A percentile compares a stretch with the other conserved stretches of the same genome.
These are phyloP conservation scores for Bryconaethiops microstoma DNA, from an alignment of 2,797 vertebrate species.

Conservation along the genomic window DNA sequence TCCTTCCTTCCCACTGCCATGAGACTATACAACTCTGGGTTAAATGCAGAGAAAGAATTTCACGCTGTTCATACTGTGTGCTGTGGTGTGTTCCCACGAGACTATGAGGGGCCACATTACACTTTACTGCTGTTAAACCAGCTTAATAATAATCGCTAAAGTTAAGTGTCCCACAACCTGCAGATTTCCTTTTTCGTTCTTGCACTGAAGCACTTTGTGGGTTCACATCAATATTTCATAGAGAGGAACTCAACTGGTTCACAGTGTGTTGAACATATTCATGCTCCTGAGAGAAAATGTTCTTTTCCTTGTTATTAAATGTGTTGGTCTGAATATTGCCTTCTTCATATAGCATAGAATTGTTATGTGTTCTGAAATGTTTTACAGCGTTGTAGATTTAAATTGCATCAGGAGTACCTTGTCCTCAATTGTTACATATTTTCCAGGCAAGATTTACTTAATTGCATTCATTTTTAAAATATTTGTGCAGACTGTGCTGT, in stretches of 20 bases:
- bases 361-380: neutral
- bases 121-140: too few species aligned
- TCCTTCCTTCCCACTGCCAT: too few species aligned
- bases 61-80: too few species aligned
- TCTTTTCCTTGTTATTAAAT: neutral
- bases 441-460: neutral
- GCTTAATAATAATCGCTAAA: too few species aligned
- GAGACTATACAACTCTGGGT: too few species aligned
- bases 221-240: slow-evolving; percentile 21
- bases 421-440: neutral
- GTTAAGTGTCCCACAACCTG: too few species aligned
- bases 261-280: slow-evolving; percentile 21
- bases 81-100: too few species aligned
- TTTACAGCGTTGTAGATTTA: neutral
- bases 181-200: neutral
- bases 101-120: too few species aligned
- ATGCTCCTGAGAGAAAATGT: neutral
- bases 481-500: too few species aligned
- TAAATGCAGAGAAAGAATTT: too few species aligned
- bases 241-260: neutral
- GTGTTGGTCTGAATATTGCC: neutral
- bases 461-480: too few species aligned
- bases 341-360: neutral
- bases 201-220: neutral
- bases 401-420: neutral